These are phyloP conservation scores for Muraenolepis orangiensis DNA, from an alignment of 2,797 vertebrate genomes.

Conservation along the genomic window DNA sequence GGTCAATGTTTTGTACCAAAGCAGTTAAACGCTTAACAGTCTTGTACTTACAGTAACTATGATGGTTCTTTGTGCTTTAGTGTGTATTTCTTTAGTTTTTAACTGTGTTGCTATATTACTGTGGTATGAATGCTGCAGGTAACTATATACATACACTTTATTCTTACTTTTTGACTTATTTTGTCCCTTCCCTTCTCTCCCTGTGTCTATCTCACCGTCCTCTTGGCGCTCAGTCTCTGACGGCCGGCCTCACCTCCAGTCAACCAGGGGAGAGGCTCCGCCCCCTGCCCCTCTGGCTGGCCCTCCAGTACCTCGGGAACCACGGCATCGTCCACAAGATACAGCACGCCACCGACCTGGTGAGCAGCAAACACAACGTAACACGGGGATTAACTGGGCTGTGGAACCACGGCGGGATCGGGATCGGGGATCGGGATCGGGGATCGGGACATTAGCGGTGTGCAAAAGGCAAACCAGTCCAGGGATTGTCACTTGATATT, in stretches of 20 bases:
- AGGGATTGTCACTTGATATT: not conserved
- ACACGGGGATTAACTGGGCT: not conserved
- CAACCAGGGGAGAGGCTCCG: conserved; percentile 89
- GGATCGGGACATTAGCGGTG: not conserved
- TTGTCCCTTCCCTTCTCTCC: not conserved
- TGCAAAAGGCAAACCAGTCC: not conserved
- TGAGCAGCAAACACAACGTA: conserved; percentile 59
- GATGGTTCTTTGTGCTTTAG: too few species aligned
- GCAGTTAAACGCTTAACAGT: too few species aligned
- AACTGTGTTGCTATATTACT: not conserved
- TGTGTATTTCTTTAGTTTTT: not conserved
- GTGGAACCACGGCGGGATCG: not conserved
- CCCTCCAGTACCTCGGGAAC: conserved; percentile 90
- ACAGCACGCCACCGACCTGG: conserved; percentile 81
- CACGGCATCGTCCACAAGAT: conserved; percentile 89
- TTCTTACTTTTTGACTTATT: not conserved
- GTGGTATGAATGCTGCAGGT: not conserved
- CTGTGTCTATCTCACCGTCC: not conserved
- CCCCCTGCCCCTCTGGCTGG: conserved; percentile 92
- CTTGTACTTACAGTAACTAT: too few species aligned
- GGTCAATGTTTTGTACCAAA: too few species aligned
- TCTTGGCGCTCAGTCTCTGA: conserved; percentile 76
- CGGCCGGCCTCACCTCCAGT: conserved; percentile 89
- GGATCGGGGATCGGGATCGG: too few species aligned
- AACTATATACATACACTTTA: not conserved